A percentile compares a stretch with the other conserved stretches of the same genome.
Evolutionary conservation across 2,888 invertebrate species (phyloP).

Genomic region (Tachystola acroxantha): DNA sequence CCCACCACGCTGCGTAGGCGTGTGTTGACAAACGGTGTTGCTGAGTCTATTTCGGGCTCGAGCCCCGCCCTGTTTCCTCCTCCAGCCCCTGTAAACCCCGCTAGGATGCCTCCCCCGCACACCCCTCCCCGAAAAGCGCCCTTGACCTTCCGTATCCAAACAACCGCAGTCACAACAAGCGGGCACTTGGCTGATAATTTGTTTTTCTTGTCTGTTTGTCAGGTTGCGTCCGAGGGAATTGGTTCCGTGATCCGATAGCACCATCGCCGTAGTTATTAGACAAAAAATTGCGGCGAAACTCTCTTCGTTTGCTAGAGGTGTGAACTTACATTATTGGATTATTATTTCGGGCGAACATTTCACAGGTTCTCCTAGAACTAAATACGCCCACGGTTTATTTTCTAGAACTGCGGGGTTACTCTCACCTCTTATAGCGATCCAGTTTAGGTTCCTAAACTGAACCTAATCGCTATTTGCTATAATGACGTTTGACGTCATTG

Average conservation of each 20-base stretch:
- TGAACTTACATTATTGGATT: no score
- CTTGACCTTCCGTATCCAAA: constrained; percentile 75
- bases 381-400: no score
- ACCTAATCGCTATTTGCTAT: no score
- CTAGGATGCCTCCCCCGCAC: constrained; percentile 14
- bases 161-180: constrained; percentile 73
- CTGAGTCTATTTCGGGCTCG: constrained; percentile 59
- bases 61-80: constrained; percentile 37
- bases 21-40: constrained; percentile 73
- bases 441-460: no score
- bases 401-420: no score
- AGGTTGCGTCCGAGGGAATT: constrained; percentile 1
- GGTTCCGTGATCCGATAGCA: background rate
- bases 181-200: constrained; percentile 31
- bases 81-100: constrained; percentile 11
- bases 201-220: constrained; percentile 27
- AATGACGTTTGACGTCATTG: no score
- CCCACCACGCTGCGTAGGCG: constrained; percentile 48
- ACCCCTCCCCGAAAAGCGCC: constrained; percentile 42
- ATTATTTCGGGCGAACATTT: no score
- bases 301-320: no score
- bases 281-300: no score
- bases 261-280: background rate
- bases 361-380: no score
- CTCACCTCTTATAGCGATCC: no score